Evolutionary conservation across 1,140 invertebrate species (phyloP).

Genomic region (Drosophila nebulosa): DNA sequence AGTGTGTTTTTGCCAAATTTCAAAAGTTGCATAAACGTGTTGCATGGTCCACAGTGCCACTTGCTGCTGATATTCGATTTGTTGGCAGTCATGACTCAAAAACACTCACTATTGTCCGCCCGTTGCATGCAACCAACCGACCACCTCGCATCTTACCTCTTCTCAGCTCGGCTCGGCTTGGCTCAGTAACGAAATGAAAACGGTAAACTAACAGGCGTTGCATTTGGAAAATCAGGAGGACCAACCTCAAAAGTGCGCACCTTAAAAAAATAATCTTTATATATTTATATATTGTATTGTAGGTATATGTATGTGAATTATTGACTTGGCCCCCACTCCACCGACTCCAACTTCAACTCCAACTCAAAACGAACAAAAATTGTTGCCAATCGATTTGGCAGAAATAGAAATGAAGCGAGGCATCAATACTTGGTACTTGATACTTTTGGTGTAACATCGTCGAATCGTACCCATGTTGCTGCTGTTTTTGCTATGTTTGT

Average conservation of each 20-base stretch:
- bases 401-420: constrained; percentile 57
- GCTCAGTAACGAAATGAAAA: too few species aligned
- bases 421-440: constrained; percentile 27
- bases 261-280: constrained; percentile 76
- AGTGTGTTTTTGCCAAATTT: not conserved
- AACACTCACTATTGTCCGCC: constrained; percentile 50
- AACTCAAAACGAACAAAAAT: constrained; percentile 63
- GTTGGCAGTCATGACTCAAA: constrained; percentile 77
- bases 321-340: constrained; percentile 51
- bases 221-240: constrained; percentile 77
- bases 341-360: constrained; percentile 36
- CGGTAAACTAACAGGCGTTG: constrained; percentile 77
- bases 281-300: constrained; percentile 2
- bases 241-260: constrained; percentile 78
- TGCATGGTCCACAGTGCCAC: constrained; percentile 36
- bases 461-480: not conserved
- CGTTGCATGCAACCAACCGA: constrained; percentile 60
- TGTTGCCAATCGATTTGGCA: constrained; percentile 73
- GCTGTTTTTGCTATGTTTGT: not conserved
- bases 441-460: constrained; percentile 34
- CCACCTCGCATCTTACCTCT: constrained; percentile 55
- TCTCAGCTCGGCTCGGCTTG: constrained; percentile 18
- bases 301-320: constrained; percentile 20
- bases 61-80: constrained; percentile 67
- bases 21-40: not conserved